Percentiles rank a stretch among this genome's conserved stretches.
Evolutionary conservation across 1,140 invertebrate genomes (phyloP).

Genomic region (Drosophila busckii): DNA sequence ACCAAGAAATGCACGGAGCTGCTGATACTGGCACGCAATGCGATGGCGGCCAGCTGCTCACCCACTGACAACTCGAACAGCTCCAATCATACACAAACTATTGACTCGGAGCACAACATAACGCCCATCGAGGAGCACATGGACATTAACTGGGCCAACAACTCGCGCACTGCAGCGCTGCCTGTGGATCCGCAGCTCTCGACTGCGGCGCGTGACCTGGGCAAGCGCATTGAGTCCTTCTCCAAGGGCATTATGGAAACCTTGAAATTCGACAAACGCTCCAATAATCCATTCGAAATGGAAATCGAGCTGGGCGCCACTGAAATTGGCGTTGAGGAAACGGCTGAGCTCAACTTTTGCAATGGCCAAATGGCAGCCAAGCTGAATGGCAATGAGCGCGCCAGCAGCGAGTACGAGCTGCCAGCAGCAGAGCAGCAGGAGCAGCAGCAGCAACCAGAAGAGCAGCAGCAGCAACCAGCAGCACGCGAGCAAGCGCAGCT

Average conservation of each 20-base stretch:
- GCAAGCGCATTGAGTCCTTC: constrained; percentile 77
- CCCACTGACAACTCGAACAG: constrained; percentile 80
- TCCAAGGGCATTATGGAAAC: constrained; percentile 78
- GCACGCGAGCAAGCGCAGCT: constrained; percentile 17
- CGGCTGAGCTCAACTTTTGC: constrained; percentile 54
- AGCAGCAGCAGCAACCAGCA: not conserved
- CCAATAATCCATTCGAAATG: constrained; percentile 77
- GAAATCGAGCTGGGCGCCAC: constrained; percentile 78
- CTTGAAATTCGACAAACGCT: constrained; percentile 76
- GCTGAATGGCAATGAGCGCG: constrained; percentile 75
- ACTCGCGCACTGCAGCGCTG: constrained; percentile 61
- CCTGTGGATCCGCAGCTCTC: constrained; percentile 63
- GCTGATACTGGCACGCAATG: constrained; percentile 85
- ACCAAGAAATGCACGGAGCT: constrained; percentile 86
- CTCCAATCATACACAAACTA: constrained; percentile 83
- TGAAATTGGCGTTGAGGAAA: constrained; percentile 73
- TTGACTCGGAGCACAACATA: constrained; percentile 78
- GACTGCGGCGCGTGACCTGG: constrained; percentile 63
- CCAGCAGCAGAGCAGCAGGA: constrained; percentile 36
- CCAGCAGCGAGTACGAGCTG: constrained; percentile 64
- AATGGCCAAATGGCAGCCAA: constrained; percentile 62
- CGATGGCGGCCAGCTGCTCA: constrained; percentile 78
- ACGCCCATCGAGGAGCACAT: constrained; percentile 79
- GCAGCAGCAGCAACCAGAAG: constrained; percentile 3
- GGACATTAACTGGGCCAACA: constrained; percentile 78